A percentile compares a stretch with the other conserved stretches of the same genome.
phyloP scores from a whole-genome alignment of 2,888 invertebrate species.

The Lucinisca nassula region DNA sequence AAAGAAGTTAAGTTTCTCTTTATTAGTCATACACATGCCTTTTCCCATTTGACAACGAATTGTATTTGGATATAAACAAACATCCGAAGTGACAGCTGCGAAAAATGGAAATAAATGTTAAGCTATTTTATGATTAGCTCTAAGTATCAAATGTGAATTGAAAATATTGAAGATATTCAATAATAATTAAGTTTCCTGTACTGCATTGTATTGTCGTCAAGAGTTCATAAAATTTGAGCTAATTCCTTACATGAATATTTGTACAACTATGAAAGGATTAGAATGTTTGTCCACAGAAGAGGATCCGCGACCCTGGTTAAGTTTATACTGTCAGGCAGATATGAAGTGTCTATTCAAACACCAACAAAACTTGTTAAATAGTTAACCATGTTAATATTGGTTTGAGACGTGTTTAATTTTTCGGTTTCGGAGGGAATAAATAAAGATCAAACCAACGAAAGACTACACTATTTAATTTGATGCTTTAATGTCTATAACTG shows the following conservation, averaged over 20 bases:
- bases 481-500: neutral
- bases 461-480: neutral
- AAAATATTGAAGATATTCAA: neutral
- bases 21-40: neutral
- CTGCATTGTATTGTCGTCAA: neutral
- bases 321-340: neutral
- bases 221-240: neutral
- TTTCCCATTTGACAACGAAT: neutral
- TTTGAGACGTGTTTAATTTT: neutral
- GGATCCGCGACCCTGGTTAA: neutral
- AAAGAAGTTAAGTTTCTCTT: too few relatives aligned
- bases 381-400: neutral
- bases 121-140: too few relatives aligned
- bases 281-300: neutral
- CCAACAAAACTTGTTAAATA: neutral
- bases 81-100: neutral
- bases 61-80: neutral
- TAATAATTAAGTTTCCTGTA: neutral
- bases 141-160: too few relatives aligned
- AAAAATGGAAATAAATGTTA: too few relatives aligned
- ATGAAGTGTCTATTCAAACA: conserved; percentile 11
- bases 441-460: neutral
- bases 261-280: neutral
- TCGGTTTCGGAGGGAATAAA: neutral
- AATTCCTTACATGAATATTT: neutral